Percentiles rank a stretch among this genome's conserved stretches.
Conservation (phyloP, 2,888 invertebrate species). For the Drosophila neonasuta region DNA sequence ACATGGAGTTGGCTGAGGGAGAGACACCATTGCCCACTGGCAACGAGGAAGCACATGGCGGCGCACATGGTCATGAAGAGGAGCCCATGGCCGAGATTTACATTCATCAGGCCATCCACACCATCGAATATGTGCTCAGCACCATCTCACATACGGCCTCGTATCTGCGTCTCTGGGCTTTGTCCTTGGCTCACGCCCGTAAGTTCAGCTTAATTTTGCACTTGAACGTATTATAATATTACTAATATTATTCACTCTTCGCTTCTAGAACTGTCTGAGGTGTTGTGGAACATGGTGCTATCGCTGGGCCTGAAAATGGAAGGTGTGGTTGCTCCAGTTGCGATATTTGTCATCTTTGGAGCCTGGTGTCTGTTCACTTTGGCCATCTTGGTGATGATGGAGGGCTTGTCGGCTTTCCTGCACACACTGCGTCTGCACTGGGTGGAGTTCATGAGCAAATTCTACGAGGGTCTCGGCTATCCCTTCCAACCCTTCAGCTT, state of each 20-base stretch:
- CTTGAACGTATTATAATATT: not conserved
- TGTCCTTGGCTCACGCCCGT: conserved; percentile 97
- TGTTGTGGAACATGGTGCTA: conserved; percentile 97
- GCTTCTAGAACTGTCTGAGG: conserved; percentile 89
- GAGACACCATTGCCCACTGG: conserved; percentile 71
- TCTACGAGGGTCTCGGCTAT: conserved; percentile 91
- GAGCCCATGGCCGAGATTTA: conserved; percentile 92
- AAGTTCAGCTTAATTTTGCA: conserved; percentile 80
- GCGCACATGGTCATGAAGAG: conserved; percentile 82
- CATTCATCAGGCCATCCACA: conserved; percentile 96
- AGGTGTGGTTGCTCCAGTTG: conserved; percentile 88
- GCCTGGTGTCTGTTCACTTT: conserved; percentile 96
- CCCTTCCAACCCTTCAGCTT: conserved; percentile 93
- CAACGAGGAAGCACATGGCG: conserved; percentile 58
- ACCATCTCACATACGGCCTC: conserved; percentile 98
- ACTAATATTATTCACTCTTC: not conserved
- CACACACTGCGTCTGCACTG: conserved; percentile 98
- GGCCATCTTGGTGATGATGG: conserved; percentile 98
- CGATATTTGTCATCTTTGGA: conserved; percentile 92
- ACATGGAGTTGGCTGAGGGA: conserved; percentile 85
- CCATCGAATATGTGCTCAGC: conserved; percentile 97
- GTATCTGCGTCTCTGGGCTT: conserved; percentile 96
- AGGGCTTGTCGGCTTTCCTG: conserved; percentile 98
- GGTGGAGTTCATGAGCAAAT: conserved; percentile 98
- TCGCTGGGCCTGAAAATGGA: conserved; percentile 86